A percentile compares a stretch with the other conserved stretches of the same genome.
phyloP scores from a whole-genome alignment of 2,113 vertebrate species.

The Prinia subflava region DNA sequence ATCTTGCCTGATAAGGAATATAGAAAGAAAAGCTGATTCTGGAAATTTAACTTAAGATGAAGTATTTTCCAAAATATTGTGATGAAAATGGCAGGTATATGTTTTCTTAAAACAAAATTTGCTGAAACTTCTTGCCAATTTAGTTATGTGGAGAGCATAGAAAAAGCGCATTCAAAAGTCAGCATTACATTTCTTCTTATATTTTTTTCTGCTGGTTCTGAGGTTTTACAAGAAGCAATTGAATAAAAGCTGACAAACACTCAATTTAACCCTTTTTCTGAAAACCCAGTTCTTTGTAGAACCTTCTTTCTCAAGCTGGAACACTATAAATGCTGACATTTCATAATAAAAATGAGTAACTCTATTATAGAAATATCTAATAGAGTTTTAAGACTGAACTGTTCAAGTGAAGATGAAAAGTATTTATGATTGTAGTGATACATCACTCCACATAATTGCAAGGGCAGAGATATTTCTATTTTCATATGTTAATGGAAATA shows the following conservation, averaged over 20 bases:
- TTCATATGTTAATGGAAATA: conserved; percentile 65
- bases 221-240: neutral
- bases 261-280: neutral
- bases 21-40: neutral
- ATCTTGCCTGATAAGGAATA: neutral
- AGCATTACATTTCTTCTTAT: neutral
- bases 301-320: neutral
- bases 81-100: neutral
- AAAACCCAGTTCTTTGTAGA: neutral
- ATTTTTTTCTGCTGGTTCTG: neutral
- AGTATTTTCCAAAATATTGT: neutral
- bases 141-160: neutral
- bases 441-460: neutral
- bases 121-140: neutral
- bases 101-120: neutral
- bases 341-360: neutral
- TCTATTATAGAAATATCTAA: neutral
- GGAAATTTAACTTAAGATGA: neutral
- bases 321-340: neutral
- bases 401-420: neutral
- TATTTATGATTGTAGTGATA: neutral
- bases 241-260: neutral
- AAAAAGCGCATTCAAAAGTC: neutral
- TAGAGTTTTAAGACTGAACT: neutral
- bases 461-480: neutral